Evolutionary conservation across 2,797 vertebrate species (phyloP).

Genomic region (Rhodeus uyekii): DNA sequence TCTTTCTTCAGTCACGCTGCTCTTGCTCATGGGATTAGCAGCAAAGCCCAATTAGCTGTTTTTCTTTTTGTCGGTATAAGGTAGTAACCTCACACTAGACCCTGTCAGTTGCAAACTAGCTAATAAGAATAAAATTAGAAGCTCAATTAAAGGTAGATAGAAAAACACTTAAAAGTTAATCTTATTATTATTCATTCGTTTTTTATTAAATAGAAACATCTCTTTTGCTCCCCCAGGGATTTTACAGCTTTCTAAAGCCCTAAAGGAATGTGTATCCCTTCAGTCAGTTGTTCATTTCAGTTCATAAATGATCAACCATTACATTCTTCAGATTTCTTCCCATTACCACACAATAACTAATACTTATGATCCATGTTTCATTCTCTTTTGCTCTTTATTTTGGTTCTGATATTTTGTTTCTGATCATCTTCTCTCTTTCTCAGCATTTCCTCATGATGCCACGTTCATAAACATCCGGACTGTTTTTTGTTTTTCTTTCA

Average conservation of each 20-base stretch:
- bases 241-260: conserved; percentile 43
- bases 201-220: not conserved
- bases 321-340: not conserved
- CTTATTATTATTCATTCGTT: not conserved
- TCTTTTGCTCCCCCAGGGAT: conserved; percentile 50
- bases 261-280: conserved; percentile 1
- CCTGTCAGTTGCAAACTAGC: not conserved
- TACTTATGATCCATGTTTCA: conserved; percentile 20
- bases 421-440: conserved; percentile 13
- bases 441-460: not conserved
- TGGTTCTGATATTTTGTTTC: conserved; percentile 19
- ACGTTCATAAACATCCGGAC: not conserved
- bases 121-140: not conserved
- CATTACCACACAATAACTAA: not conserved
- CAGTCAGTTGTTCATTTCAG: conserved; percentile 22
- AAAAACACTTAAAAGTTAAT: not conserved
- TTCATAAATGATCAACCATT: conserved; percentile 14
- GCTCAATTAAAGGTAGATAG: not conserved
- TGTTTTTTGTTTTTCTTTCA: not conserved
- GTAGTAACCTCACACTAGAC: not conserved
- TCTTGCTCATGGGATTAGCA: conserved; percentile 32
- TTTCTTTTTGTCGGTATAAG: conserved; percentile 19
- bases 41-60: conserved; percentile 35
- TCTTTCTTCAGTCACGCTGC: conserved; percentile 23
- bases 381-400: conserved; percentile 33